Conservation (phyloP, 2,113 vertebrate genomes). For the Amblyopsis rosae region DNA sequence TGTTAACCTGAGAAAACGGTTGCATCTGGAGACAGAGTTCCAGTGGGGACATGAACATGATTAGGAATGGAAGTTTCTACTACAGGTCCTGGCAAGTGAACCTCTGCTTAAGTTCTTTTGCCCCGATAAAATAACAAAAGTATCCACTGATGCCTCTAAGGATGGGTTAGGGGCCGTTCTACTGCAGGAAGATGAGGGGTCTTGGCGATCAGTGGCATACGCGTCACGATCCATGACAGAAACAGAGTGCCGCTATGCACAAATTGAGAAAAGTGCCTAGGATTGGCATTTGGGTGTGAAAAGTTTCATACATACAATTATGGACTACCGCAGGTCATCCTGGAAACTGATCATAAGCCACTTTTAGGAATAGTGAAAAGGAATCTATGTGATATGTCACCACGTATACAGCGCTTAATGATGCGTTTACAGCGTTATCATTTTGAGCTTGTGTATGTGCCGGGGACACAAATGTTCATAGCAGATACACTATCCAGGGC, state of each 20-base stretch:
- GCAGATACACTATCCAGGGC: too few relatives aligned
- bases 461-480: too few relatives aligned
- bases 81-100: background rate
- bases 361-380: background rate
- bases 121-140: background rate
- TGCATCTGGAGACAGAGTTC: background rate
- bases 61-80: background rate
- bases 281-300: background rate
- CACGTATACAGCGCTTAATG: background rate
- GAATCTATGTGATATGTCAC: background rate
- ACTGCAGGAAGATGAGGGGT: background rate
- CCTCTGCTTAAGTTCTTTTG: background rate
- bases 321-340: background rate
- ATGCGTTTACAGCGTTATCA: too few relatives aligned
- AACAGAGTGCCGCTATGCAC: conserved; percentile 2
- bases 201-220: background rate
- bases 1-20: background rate
- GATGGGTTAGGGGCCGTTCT: background rate
- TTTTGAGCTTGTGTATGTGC: too few relatives aligned
- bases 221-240: background rate
- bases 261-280: conserved; percentile 2
- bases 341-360: conserved; percentile 1
- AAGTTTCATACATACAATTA: conserved; percentile 6
- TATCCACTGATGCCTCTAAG: background rate
- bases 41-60: background rate